These are phyloP conservation scores for Myodes glareolus DNA, from an alignment of 2,113 vertebrate species.

Conservation along the genomic window DNA sequence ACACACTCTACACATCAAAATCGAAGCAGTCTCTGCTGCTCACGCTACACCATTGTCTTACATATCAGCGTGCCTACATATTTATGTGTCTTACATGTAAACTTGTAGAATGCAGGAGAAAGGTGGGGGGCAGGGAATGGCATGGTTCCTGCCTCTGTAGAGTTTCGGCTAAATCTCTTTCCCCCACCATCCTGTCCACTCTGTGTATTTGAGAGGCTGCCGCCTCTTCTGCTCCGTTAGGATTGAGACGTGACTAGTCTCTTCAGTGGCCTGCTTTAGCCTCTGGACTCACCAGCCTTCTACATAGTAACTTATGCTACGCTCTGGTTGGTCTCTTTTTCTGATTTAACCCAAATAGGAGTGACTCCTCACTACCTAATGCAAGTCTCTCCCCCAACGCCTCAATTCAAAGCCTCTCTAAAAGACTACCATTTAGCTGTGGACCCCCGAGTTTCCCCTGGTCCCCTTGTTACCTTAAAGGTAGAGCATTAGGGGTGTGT, in stretches of 20 bases:
- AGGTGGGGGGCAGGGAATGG: neutral
- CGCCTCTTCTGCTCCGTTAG: neutral
- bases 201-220: neutral
- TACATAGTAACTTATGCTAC: neutral
- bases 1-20: conserved; percentile 61
- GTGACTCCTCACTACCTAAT: neutral
- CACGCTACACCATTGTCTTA: neutral
- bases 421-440: neutral
- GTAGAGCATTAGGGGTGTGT: neutral
- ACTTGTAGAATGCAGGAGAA: neutral
- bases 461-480: neutral
- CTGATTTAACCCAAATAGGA: neutral
- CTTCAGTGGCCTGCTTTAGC: neutral
- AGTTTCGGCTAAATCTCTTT: neutral
- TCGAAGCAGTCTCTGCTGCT: conserved; percentile 49
- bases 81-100: neutral
- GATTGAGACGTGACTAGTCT: neutral
- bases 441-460: neutral
- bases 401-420: neutral
- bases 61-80: neutral
- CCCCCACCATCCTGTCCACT: neutral
- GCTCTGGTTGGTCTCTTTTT: neutral
- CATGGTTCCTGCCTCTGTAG: neutral
- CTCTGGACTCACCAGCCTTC: neutral
- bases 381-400: neutral